A percentile compares a stretch with the other conserved stretches of the same genome.
Conservation (phyloP, 2,888 invertebrate species). For the Brenthis hecate region DNA sequence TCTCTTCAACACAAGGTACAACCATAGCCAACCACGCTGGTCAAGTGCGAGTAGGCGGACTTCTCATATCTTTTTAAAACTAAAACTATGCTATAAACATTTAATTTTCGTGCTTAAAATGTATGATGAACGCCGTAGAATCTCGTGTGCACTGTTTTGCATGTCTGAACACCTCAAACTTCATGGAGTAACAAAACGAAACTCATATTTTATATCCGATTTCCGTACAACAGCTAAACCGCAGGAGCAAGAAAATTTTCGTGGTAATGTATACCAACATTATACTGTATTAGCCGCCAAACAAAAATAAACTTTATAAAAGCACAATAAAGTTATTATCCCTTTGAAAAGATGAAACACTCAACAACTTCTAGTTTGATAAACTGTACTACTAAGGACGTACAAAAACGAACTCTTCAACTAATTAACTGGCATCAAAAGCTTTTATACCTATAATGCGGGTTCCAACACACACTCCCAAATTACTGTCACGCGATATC, state of each 20-base stretch:
- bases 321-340: neutral
- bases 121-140: neutral
- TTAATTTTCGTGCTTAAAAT: conserved; percentile 11
- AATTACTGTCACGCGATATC: conserved; percentile 27
- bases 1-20: no score
- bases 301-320: neutral
- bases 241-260: conserved; percentile 25
- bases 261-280: conserved; percentile 15
- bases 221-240: conserved; percentile 23
- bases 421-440: conserved; percentile 57
- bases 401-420: conserved; percentile 47
- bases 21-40: no score
- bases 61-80: no score
- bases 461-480: conserved; percentile 26
- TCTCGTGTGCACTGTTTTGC: conserved; percentile 16
- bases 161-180: conserved; percentile 11
- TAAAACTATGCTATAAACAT: neutral
- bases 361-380: conserved; percentile 29
- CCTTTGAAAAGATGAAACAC: neutral
- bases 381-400: conserved; percentile 34
- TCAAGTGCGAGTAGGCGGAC: no score
- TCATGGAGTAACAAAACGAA: conserved; percentile 8
- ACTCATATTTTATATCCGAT: conserved; percentile 28
- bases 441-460: conserved; percentile 43
- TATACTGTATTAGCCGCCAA: neutral